phyloP scores from a whole-genome alignment of 2,888 invertebrate genomes.

The Sminthurides aquaticus region DNA sequence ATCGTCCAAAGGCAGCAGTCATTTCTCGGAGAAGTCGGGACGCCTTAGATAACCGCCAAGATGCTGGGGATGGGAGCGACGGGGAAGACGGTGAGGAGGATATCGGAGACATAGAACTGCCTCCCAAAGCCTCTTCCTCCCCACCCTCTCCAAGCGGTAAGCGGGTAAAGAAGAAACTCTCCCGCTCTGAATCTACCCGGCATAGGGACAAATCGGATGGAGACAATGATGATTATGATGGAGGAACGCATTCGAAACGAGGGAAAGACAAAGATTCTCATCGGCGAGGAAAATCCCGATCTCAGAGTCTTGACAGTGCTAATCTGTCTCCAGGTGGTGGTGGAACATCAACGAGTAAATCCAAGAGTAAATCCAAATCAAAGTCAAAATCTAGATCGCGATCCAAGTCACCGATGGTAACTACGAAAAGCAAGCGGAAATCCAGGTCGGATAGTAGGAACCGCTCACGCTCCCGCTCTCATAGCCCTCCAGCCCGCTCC shows the following conservation, averaged over 20 bases:
- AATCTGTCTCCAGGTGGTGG: not conserved
- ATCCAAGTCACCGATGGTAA: slow-evolving; percentile 21
- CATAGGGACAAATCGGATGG: not conserved
- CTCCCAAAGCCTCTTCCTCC: slow-evolving; percentile 1
- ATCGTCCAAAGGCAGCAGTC: slow-evolving; percentile 24
- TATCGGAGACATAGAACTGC: not conserved
- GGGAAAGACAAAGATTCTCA: slow-evolving; percentile 12
- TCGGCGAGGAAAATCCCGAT: slow-evolving; percentile 11
- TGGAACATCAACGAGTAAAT: slow-evolving; percentile 16
- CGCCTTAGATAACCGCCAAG: slow-evolving; percentile 2
- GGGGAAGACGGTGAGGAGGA: slow-evolving; percentile 12
- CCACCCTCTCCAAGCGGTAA: not conserved
- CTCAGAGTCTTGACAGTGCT: slow-evolving; percentile 15
- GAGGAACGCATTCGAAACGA: slow-evolving; percentile 1
- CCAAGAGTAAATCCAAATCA: slow-evolving; percentile 25
- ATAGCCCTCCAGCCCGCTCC: slow-evolving; percentile 9
- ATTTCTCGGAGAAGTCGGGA: slow-evolving; percentile 16
- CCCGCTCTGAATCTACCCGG: not conserved
- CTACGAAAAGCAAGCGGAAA: slow-evolving; percentile 10
- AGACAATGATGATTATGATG: slow-evolving; percentile 7
- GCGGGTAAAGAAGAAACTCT: not conserved
- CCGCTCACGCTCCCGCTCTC: slow-evolving; percentile 23
- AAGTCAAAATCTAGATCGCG: slow-evolving; percentile 33
- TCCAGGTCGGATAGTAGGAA: slow-evolving; percentile 21
- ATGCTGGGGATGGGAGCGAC: not conserved